Conservation (phyloP, 2,797 vertebrate genomes). For the Chloroceryle inda region DNA sequence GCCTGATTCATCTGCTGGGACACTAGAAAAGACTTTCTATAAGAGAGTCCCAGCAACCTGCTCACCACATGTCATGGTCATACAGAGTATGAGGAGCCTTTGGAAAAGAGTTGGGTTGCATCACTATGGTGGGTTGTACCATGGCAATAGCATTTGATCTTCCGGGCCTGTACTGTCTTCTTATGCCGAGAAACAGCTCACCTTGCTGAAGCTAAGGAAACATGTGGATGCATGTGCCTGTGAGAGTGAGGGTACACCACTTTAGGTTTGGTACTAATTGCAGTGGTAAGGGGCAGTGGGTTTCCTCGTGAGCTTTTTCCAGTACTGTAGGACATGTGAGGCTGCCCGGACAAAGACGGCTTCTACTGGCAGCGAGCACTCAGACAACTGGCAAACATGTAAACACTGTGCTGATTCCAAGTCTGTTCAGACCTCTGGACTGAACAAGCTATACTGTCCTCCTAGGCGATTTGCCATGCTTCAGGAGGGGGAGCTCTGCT, state of each 20-base stretch:
- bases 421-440: neutral
- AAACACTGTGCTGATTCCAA: neutral
- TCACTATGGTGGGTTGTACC: neutral
- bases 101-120: neutral
- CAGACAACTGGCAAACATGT: neutral
- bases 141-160: neutral
- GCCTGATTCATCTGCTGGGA: neutral
- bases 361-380: neutral
- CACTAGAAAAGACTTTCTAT: neutral
- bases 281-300: neutral
- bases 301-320: neutral
- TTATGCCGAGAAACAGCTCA: neutral
- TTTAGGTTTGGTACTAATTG: neutral
- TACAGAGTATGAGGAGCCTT: neutral
- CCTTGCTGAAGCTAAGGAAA: neutral
- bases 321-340: neutral
- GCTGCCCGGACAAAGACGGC: neutral
- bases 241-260: neutral
- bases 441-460: neutral
- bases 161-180: neutral
- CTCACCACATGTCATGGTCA: fast-evolving
- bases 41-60: neutral
- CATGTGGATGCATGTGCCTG: neutral
- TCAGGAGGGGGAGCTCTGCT: neutral
- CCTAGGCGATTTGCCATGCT: neutral